Conservation (phyloP, 37 sponge, comb jelly and placozoan genomes). For the Agelas oroides region DNA sequence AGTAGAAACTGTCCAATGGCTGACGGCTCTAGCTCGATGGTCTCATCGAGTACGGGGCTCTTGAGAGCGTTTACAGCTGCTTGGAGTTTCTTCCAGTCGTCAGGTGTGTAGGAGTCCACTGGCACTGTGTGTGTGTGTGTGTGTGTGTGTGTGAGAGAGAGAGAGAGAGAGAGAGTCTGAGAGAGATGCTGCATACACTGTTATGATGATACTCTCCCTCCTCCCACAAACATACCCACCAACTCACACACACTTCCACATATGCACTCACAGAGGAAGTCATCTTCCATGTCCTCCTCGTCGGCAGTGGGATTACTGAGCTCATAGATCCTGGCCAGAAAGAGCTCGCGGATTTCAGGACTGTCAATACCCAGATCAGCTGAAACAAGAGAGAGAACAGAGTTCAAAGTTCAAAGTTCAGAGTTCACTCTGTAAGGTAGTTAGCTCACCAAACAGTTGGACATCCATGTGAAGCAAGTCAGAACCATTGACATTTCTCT, state of each 20-base stretch:
- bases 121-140: conserved; percentile 4
- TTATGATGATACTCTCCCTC: not conserved
- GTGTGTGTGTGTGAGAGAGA: conserved; percentile 13
- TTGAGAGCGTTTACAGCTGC: conserved; percentile 62
- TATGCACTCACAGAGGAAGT: conserved; percentile 34
- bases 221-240: not conserved
- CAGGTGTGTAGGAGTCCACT: conserved; percentile 42
- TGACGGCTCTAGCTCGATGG: conserved; percentile 47
- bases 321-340: conserved; percentile 68
- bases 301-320: conserved; percentile 52
- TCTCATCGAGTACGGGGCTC: conserved; percentile 7
- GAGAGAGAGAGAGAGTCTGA: conserved; percentile 9
- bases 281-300: conserved; percentile 41
- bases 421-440: not conserved
- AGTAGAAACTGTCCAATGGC: conserved; percentile 40
- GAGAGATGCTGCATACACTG: conserved; percentile 11
- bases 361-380: conserved; percentile 67
- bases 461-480: conserved; percentile 40
- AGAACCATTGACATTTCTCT: conserved; percentile 9
- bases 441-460: conserved; percentile 31
- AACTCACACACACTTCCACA: not conserved
- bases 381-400: not conserved
- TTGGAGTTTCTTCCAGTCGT: conserved; percentile 62
- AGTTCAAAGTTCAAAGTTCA: not conserved
- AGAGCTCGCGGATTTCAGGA: conserved; percentile 57